Conservation (phyloP, 2,888 invertebrate species). For the Drosophila prolongata region DNA sequence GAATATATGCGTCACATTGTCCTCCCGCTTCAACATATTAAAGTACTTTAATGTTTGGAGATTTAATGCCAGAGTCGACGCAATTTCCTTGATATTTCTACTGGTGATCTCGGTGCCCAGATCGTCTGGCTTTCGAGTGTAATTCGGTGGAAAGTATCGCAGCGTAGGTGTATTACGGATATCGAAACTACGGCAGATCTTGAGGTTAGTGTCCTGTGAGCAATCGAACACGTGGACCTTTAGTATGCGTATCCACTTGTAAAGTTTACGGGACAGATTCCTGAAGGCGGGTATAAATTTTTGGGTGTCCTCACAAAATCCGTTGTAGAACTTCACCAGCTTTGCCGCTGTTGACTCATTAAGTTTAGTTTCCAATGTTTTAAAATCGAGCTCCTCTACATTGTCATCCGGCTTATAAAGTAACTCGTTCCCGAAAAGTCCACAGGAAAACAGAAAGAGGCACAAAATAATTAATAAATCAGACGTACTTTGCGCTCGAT, state of each 20-base stretch:
- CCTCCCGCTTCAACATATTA: background rate
- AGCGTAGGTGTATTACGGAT: background rate
- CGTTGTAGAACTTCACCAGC: background rate
- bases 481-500: no score
- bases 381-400: background rate
- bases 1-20: background rate
- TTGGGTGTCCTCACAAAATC: background rate
- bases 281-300: background rate
- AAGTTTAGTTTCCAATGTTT: background rate
- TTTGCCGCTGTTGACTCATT: background rate
- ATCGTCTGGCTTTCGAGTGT: background rate
- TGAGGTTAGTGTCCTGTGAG: background rate
- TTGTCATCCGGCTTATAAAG: background rate
- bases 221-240: background rate
- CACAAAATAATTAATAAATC: background rate
- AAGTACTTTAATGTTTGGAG: background rate
- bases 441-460: background rate
- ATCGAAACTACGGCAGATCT: background rate
- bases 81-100: background rate
- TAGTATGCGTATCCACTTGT: background rate
- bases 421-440: no score
- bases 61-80: background rate
- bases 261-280: background rate
- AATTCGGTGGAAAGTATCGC: background rate
- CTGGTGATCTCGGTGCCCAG: background rate